Conservation (phyloP, 2,797 vertebrate species). For the Scyliorhinus canicula region DNA sequence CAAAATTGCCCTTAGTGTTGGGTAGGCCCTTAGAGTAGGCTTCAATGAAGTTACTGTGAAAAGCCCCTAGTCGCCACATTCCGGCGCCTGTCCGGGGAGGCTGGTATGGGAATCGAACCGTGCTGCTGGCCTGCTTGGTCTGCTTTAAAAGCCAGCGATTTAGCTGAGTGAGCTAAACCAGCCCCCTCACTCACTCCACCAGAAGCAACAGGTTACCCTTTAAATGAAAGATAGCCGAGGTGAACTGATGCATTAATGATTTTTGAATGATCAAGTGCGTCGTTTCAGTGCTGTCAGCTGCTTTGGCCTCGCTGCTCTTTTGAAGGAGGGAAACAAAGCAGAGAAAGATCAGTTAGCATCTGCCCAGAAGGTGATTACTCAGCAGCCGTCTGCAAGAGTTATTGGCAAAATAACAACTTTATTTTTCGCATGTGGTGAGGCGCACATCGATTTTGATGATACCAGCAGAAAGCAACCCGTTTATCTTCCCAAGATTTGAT, state of each 20-base stretch:
- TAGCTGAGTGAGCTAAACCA: too few species aligned
- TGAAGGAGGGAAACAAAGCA: conserved; percentile 26
- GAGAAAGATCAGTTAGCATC: conserved; percentile 31
- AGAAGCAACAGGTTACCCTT: background rate
- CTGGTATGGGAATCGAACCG: too few species aligned
- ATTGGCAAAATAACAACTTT: conserved; percentile 35
- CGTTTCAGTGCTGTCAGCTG: conserved; percentile 6
- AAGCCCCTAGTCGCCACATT: too few species aligned
- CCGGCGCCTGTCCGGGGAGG: too few species aligned
- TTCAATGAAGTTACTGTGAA: too few species aligned
- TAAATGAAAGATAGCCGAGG: background rate
- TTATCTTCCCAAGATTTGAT: conserved; percentile 12
- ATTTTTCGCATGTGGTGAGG: conserved; percentile 24
- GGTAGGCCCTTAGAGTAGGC: too few species aligned
- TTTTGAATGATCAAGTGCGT: conserved; percentile 4
- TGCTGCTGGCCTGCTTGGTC: too few species aligned
- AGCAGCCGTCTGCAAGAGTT: conserved; percentile 31
- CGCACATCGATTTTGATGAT: background rate
- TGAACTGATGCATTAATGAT: conserved; percentile 14
- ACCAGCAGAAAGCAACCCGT: conserved; percentile 27
- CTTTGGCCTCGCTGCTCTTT: conserved; percentile 10
- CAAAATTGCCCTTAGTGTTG: too few species aligned
- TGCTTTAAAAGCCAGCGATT: too few species aligned
- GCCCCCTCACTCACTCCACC: too few species aligned
- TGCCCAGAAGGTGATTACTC: conserved; percentile 33